Base-by-base conservation (phyloP, 2,888 invertebrate genomes). In the Cephonodes hylas region DNA sequence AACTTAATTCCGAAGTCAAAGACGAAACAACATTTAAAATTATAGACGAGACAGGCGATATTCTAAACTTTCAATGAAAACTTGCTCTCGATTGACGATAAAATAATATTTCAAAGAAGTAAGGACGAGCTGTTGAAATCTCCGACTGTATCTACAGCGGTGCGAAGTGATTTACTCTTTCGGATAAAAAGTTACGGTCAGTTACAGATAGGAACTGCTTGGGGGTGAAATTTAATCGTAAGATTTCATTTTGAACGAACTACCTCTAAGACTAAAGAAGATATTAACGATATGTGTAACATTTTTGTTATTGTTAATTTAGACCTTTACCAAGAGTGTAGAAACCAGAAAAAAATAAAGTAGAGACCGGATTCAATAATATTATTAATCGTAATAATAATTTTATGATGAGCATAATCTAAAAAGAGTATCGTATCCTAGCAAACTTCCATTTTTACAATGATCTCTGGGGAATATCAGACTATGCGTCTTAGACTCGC, bases 181-280 rank as follows among this genome's bases (percentile, higher is more conserved):
- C 31, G 31, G 53, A 31, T 53, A 53, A 53, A 34, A 53, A 53
- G 53, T 53, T 53, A 53, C 53, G 4, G 18, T 53, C 53, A 53
- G 31, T 18, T 53, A 31, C 10, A 53, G 53, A 53, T 38, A 38
- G 31, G 18, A 53, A 53, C 53, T 53, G 31, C 53, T 53, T 18
- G 5, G 46, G 15, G 23, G 7, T 15, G 18, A 53, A 31, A 31
- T 20, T 53, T 53, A 31, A 53, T 53, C 27, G 7, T 27, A 8
- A 53, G 8, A 18, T 27, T 31, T 31, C 8, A 18, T 31, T n/a
- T n/a, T 27, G 53, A 53, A 31, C 18, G 20, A 31, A 48, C 48
- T 8, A 20, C 15, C 18, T n/a, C n/a, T n/a, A n/a, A 1, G 31
- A 18, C 8, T 53, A 1, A 27, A 46, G n/a, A n/a, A n/a, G n/a